phyloP scores from a whole-genome alignment of 2,888 invertebrate genomes.

The Subacronicta megacephala region DNA sequence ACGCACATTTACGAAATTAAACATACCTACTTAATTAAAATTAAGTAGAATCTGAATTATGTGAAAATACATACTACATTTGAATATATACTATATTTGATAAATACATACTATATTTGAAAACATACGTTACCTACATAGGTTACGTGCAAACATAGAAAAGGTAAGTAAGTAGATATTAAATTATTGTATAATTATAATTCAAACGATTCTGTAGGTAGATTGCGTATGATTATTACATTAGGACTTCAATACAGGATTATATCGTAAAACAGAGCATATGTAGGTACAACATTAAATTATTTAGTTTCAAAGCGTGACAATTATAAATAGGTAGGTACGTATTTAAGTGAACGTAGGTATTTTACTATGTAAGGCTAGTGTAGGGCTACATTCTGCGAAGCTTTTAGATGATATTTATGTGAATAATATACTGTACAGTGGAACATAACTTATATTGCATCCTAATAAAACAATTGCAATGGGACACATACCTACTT shows the following conservation, averaged over 20 bases:
- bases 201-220: slow-evolving; percentile 25
- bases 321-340: slow-evolving; percentile 18
- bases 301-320: slow-evolving; percentile 25
- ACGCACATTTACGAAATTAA: slow-evolving; percentile 42
- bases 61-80: no score
- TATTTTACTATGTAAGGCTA: slow-evolving; percentile 21
- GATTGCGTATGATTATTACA: slow-evolving; percentile 38
- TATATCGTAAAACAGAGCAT: slow-evolving; percentile 48
- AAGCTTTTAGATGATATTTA: slow-evolving; percentile 24
- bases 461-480: slow-evolving; percentile 8
- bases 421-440: slow-evolving; percentile 21
- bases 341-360: slow-evolving; percentile 10
- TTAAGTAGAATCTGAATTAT: slow-evolving; percentile 35
- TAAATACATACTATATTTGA: no score
- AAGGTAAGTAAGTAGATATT: slow-evolving; percentile 18
- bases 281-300: slow-evolving; percentile 13
- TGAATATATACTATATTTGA: no score
- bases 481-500: slow-evolving; percentile 8
- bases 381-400: slow-evolving; percentile 10
- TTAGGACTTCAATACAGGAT: slow-evolving; percentile 32
- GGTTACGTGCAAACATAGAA: slow-evolving; percentile 26
- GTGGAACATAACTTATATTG: not conserved
- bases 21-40: no score
- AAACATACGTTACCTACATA: no score
- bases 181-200: slow-evolving; percentile 23